Evolutionary conservation across 2,797 vertebrate species (phyloP).

Genomic region (Chiloscyllium punctatum): DNA sequence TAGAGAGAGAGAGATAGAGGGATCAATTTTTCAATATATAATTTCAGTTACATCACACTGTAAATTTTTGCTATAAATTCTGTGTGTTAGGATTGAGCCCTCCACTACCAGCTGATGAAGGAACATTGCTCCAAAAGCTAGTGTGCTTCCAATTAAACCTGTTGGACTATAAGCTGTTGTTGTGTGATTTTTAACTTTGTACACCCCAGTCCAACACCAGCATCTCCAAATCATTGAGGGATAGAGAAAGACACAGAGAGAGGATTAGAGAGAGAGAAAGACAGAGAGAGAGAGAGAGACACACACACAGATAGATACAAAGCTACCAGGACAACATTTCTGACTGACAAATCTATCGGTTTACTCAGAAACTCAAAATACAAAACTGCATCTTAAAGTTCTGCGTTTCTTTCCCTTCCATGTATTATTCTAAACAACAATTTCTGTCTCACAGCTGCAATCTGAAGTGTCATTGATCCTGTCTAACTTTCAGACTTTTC

Average conservation of each 20-base stretch:
- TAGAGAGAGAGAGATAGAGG: neutral
- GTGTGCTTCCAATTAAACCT: too few species aligned
- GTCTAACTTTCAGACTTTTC: neutral
- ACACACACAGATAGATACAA: neutral
- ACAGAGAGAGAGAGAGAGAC: neutral
- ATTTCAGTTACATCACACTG: too few species aligned
- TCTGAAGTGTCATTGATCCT: neutral
- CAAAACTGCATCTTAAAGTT: neutral
- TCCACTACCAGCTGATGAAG: too few species aligned
- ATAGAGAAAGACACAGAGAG: neutral
- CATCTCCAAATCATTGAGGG: too few species aligned
- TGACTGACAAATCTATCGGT: neutral
- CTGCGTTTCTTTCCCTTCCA: neutral
- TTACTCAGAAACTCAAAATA: neutral
- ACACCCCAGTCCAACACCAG: too few species aligned
- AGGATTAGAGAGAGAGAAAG: neutral
- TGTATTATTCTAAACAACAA: neutral
- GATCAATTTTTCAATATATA: too few species aligned
- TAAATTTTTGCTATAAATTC: too few species aligned
- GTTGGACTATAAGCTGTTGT: too few species aligned
- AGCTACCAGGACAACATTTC: neutral
- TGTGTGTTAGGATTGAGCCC: too few species aligned
- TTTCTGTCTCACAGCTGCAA: neutral
- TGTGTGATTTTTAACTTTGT: too few species aligned
- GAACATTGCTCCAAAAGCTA: too few species aligned